Evolutionary conservation across 1,140 invertebrate species (phyloP).

Genomic region (Melipona quadrifasciata): DNA sequence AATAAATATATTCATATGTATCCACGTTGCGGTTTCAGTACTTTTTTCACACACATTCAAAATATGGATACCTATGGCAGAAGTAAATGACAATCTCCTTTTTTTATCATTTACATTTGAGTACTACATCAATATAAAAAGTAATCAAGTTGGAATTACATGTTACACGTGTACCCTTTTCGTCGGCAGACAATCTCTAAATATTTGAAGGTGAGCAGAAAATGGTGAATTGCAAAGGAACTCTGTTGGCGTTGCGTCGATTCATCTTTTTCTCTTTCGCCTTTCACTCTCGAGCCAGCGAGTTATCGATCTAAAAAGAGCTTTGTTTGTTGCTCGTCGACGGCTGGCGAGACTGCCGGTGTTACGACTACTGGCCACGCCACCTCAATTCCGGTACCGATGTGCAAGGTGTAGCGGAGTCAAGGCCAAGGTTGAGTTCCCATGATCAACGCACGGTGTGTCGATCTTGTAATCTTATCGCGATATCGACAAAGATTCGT

Average conservation of each 20-base stretch:
- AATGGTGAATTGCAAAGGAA: neutral
- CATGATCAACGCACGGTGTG: conserved; percentile 55
- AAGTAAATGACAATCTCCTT: neutral
- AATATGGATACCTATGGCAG: neutral
- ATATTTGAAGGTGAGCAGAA: neutral
- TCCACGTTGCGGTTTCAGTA: neutral
- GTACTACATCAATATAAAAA: neutral
- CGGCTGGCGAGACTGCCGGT: conserved; percentile 22
- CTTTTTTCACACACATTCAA: neutral
- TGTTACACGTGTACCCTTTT: neutral
- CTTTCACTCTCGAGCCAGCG: conserved; percentile 29
- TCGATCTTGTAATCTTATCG: conserved; percentile 63
- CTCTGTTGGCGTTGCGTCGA: neutral
- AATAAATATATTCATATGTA: neutral
- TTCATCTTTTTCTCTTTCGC: conserved; percentile 21
- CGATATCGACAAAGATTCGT: conserved; percentile 18
- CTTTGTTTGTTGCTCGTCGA: conserved; percentile 19
- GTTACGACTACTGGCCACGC: conserved; percentile 53
- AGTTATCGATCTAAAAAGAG: conserved; percentile 39
- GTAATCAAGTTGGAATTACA: neutral
- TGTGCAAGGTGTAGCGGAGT: conserved; percentile 44
- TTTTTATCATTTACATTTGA: neutral
- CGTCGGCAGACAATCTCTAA: neutral
- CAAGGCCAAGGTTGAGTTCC: conserved; percentile 65
- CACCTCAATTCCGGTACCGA: conserved; percentile 49